Evolutionary conservation across 1,140 invertebrate genomes (phyloP).

Genomic region (Triops cancriformis): DNA sequence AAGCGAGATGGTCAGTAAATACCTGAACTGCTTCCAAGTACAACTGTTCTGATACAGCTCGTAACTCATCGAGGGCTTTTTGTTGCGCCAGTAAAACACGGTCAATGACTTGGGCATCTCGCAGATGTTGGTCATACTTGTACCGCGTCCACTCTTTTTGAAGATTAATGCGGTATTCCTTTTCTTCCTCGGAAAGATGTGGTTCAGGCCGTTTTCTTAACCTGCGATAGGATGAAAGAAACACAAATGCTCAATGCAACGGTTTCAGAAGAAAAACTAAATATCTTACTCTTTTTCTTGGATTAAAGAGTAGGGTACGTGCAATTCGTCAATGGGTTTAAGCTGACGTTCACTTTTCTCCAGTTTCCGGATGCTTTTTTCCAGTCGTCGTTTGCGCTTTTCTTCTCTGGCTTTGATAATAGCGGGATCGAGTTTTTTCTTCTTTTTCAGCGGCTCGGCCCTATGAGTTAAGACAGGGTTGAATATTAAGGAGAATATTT

Average conservation of each 20-base stretch:
- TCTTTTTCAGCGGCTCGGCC: constrained; percentile 79
- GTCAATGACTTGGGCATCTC: constrained; percentile 57
- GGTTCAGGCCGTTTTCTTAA: constrained; percentile 43
- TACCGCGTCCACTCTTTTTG: constrained; percentile 64
- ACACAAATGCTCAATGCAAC: background rate
- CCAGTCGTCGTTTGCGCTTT: constrained; percentile 63
- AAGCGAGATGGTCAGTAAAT: constrained; percentile 28
- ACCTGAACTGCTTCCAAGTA: constrained; percentile 73
- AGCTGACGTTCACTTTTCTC: constrained; percentile 64
- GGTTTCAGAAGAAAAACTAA: background rate
- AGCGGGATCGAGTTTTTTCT: constrained; percentile 71
- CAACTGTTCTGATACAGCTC: constrained; percentile 65
- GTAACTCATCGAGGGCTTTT: constrained; percentile 64
- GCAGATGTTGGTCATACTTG: constrained; percentile 51
- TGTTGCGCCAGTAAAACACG: constrained; percentile 57
- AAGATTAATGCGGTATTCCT: constrained; percentile 48
- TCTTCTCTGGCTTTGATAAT: constrained; percentile 69
- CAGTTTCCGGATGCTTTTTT: constrained; percentile 69
- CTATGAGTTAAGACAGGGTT: constrained; percentile 38
- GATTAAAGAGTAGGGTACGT: constrained; percentile 55
- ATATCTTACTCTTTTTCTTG: constrained; percentile 55
- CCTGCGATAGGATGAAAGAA: constrained; percentile 39
- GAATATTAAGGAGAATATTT: background rate
- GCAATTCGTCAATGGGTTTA: constrained; percentile 72
- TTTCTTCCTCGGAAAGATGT: constrained; percentile 41